phyloP scores from a whole-genome alignment of 64 coral and sea anemone species.

The Astreopora myriophthalma region DNA sequence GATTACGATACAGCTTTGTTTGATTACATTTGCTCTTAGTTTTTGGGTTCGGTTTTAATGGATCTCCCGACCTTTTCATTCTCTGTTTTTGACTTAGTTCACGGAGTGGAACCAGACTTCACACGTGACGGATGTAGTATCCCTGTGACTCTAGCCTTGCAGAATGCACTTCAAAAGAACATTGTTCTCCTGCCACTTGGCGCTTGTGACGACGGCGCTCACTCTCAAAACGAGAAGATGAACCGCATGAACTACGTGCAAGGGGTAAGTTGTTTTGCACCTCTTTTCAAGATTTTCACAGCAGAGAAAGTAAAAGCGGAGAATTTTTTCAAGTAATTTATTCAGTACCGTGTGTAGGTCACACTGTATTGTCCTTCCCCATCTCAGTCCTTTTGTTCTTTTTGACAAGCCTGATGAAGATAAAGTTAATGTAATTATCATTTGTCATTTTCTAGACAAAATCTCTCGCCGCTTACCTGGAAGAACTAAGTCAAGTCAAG shows the following conservation, averaged over 20 bases:
- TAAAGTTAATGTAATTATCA: neutral
- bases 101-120: conserved; percentile 65
- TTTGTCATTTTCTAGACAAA: neutral
- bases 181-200: conserved; percentile 74
- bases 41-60: neutral
- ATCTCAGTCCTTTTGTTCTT: too few species aligned
- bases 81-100: neutral
- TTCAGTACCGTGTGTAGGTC: too few species aligned
- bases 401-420: neutral
- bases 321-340: too few species aligned
- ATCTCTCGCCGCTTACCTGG: neutral
- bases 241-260: conserved; percentile 64
- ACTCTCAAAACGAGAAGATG: conserved; percentile 88
- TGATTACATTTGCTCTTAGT: neutral
- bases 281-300: too few species aligned
- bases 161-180: conserved; percentile 49
- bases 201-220: conserved; percentile 76
- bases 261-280: conserved; percentile 72
- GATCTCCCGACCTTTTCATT: neutral
- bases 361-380: too few species aligned
- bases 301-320: too few species aligned
- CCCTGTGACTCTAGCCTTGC: conserved; percentile 74
- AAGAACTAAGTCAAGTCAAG: conserved; percentile 4
- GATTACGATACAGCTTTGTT: neutral
- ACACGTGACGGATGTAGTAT: conserved; percentile 88